Percentiles rank a stretch among this genome's conserved stretches.
These are phyloP conservation scores for Nothobranchius furzeri DNA, from an alignment of 2,113 vertebrate genomes.

Conservation along the genomic window DNA sequence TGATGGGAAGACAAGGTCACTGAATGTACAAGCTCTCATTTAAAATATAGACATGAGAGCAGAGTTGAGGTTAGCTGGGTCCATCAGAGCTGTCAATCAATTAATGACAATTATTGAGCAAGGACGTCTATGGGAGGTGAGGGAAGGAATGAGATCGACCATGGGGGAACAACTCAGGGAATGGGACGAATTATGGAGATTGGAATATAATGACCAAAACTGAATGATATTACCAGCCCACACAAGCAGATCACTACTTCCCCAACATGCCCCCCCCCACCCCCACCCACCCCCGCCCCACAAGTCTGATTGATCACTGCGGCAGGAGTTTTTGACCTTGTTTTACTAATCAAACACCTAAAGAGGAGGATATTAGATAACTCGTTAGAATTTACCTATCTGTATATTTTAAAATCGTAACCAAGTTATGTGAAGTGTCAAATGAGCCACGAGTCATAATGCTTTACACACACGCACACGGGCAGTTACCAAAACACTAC, in stretches of 20 bases:
- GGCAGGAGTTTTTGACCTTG: constrained; percentile 36
- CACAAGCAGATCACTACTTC: constrained; percentile 73
- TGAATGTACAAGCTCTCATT: constrained; percentile 97
- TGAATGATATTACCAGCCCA: constrained; percentile 74
- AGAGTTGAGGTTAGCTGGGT: constrained; percentile 94
- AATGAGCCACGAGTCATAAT: constrained; percentile 24
- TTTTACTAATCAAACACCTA: constrained; percentile 44
- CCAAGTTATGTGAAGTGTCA: constrained; percentile 28
- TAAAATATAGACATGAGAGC: constrained; percentile 95
- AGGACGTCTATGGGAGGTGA: constrained; percentile 88
- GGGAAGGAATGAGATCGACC: constrained; percentile 91
- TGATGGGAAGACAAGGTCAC: constrained; percentile 96
- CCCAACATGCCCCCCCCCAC: constrained; percentile 19
- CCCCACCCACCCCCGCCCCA: too few species aligned
- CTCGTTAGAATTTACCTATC: constrained; percentile 31
- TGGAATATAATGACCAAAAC: constrained; percentile 81
- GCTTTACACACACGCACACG: constrained; percentile 6
- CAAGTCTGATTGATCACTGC: constrained; percentile 44
- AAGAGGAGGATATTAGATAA: constrained; percentile 36
- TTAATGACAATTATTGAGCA: constrained; percentile 99
- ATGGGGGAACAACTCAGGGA: constrained; percentile 84
- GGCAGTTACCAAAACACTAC: constrained; percentile 35
- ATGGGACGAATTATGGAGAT: constrained; percentile 81
- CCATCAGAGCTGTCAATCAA: constrained; percentile 99
- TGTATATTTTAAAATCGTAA: constrained; percentile 35